Percentiles rank a stretch among this genome's conserved stretches.
These are phyloP conservation scores for Avahi laniger DNA, from an alignment of 2,797 vertebrate species.

Conservation along the genomic window DNA sequence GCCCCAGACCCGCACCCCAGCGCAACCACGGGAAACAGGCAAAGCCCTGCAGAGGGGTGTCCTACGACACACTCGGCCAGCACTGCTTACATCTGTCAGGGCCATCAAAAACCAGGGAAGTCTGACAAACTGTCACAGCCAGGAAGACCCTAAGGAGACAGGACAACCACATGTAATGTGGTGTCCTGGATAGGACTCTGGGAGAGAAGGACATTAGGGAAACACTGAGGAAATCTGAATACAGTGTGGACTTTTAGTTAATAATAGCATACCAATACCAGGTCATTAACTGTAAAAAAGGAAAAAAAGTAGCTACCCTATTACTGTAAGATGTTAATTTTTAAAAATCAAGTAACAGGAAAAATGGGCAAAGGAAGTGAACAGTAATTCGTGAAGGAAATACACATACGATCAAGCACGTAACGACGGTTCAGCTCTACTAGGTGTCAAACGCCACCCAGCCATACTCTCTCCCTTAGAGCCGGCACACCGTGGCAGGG, in stretches of 20 bases:
- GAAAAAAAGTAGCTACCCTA: not conserved
- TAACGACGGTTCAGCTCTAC: not conserved
- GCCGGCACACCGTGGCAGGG: rapidly evolving
- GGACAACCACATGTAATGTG: not conserved
- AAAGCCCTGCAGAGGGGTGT: not conserved
- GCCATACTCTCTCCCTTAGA: not conserved
- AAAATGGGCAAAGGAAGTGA: not conserved
- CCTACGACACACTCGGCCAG: too few relatives aligned
- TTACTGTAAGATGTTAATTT: not conserved
- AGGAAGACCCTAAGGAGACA: not conserved
- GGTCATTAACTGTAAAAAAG: not conserved
- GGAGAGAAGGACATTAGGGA: not conserved
- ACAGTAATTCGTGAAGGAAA: not conserved
- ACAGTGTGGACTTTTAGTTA: not conserved
- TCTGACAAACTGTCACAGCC: not conserved
- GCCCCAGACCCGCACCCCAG: not conserved
- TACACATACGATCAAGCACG: not conserved
- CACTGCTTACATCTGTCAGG: not conserved
- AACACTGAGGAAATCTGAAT: not conserved
- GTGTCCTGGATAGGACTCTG: not conserved
- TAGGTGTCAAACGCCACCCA: not conserved
- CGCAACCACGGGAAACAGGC: not conserved
- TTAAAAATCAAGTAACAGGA: not conserved
- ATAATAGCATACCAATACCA: too few relatives aligned
- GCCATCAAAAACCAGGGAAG: not conserved